Evolutionary conservation across 1,140 invertebrate species (phyloP).

Genomic region (Dendrolimus kikuchii): DNA sequence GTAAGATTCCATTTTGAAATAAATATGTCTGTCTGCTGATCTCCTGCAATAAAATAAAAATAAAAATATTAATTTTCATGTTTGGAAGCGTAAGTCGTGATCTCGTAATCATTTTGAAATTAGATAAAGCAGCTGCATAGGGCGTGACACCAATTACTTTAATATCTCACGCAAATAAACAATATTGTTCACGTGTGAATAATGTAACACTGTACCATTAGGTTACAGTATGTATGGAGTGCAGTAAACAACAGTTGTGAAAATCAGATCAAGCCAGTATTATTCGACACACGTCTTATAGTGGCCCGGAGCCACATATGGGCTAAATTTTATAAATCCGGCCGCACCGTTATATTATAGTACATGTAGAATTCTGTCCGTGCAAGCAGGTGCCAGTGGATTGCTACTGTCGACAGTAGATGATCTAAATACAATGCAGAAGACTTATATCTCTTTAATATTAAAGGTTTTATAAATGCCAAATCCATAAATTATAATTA

Average conservation of each 20-base stretch:
- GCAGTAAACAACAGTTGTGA: background rate
- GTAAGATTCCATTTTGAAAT: too few species aligned
- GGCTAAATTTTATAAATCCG: conserved; percentile 31
- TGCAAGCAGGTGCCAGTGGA: conserved; percentile 16
- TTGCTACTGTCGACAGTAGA: conserved; percentile 14
- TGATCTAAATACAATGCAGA: background rate
- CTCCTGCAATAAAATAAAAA: too few species aligned
- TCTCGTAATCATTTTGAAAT: background rate
- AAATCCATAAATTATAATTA: background rate
- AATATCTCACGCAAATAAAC: conserved; percentile 12
- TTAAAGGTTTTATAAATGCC: background rate
- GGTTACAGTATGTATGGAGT: too few species aligned
- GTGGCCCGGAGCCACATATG: conserved; percentile 14
- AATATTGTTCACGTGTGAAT: conserved; percentile 12
- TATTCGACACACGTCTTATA: conserved; percentile 15
- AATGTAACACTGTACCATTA: conserved; percentile 3
- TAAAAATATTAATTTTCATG: too few species aligned
- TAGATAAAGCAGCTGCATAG: conserved; percentile 12
- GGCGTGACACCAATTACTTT: conserved; percentile 8
- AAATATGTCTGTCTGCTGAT: too few species aligned
- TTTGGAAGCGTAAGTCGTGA: too few species aligned
- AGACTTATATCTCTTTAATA: background rate
- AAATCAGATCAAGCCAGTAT: conserved; percentile 1
- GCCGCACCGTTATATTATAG: conserved; percentile 29
- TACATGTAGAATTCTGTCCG: conserved; percentile 25